A percentile compares a stretch with the other conserved stretches of the same genome.
These are phyloP conservation scores for Drosophila yakuba DNA, from an alignment of 1,140 invertebrate species.

Conservation along the genomic window DNA sequence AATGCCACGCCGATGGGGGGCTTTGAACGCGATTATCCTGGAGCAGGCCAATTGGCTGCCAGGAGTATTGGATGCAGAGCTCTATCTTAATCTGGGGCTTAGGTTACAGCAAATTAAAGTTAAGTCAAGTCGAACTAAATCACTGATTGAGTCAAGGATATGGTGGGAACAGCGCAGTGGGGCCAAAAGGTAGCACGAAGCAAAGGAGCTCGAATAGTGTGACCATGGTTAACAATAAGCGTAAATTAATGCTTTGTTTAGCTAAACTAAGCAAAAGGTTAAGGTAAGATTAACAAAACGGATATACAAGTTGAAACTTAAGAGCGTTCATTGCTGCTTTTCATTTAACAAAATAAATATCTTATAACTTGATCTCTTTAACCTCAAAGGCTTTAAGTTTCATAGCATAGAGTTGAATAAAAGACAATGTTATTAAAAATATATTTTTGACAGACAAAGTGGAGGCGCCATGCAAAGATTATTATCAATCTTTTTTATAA, in stretches of 20 bases:
- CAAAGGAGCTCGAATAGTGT: neutral
- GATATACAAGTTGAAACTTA: neutral
- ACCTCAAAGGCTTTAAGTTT: neutral
- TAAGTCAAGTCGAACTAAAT: conserved; percentile 3
- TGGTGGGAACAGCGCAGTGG: no score
- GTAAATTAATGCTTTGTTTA: neutral
- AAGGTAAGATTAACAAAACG: neutral
- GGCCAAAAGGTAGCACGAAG: neutral
- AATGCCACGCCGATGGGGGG: conserved; percentile 10
- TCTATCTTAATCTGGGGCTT: conserved; percentile 10
- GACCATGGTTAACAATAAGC: neutral
- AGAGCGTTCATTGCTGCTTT: neutral
- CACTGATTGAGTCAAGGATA: neutral
- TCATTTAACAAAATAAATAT: neutral
- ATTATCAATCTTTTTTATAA: conserved; percentile 27
- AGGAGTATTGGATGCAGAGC: conserved; percentile 3
- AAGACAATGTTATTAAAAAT: conserved; percentile 4
- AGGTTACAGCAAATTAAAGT: conserved; percentile 14
- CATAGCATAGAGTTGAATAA: conserved; percentile 1
- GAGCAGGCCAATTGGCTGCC: conserved; percentile 38
- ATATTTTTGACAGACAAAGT: neutral
- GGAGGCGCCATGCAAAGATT: conserved; percentile 10
- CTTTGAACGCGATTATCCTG: conserved; percentile 44
- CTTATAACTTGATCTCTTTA: neutral
- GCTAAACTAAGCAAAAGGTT: neutral